Evolutionary conservation across 2,888 invertebrate genomes (phyloP), one percentile per base, ranked within the genome.

Genomic region (Scelioninae gen. 1): DNA sequence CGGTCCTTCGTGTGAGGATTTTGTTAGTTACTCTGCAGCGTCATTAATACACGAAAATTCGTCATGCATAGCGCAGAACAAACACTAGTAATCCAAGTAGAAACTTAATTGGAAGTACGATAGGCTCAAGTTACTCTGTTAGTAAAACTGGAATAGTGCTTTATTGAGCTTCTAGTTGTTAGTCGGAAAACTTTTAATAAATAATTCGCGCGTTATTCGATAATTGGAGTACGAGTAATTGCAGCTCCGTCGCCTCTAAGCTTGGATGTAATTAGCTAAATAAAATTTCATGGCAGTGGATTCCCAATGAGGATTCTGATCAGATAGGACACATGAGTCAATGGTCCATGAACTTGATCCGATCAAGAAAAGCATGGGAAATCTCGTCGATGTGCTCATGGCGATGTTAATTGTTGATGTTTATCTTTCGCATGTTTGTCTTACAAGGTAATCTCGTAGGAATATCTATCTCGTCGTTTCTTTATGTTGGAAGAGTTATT

Each of bases 371-470:
- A 81, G 62, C 75, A 66, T 75, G 74, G 74, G 68, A 80, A 80
- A 60, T 66, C 79, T 58, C 65, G 79, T 66, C 53, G 58, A 79
- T 60, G 47, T 38, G 45, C 78, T 32, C 65, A 79, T 63, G 58
- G 47, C 58, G 71, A 38, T 72, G 78, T 65, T 79, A 79, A 79
- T 79, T 79, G 72, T 72, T 65, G 78, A 79, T 79, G 58, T 47
- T 79, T 79, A 79, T 79, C 78, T 79, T 78, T 60, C 51, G 58
- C 58, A 32, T 79, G 78, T 78, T 78, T 71, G 78, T 63, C 78
- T 78, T 78, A 43, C 65, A 56, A 71, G 40, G 56, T 51, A 78
- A 78, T 78, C 78, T 23, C 56, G 13, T 8, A 43, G 47, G 47
- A 51, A 56, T 69, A 71, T 78, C 78, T 78, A 69, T 49, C 68